A percentile compares a stretch with the other conserved stretches of the same genome.
Conservation (phyloP, 2,797 vertebrate genomes). For the Kryptolebias ocellatus region DNA sequence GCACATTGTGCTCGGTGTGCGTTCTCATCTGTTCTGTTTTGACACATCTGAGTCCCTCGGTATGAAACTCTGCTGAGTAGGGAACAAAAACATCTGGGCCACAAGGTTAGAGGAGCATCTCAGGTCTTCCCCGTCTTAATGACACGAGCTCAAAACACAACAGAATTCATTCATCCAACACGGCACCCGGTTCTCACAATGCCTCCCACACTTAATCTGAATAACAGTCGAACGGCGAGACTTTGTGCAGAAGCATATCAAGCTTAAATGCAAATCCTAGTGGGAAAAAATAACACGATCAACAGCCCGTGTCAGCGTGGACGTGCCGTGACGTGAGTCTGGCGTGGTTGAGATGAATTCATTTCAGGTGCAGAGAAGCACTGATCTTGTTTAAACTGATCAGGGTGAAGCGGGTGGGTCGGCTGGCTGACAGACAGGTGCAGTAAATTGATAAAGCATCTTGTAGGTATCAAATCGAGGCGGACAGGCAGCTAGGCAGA, state of each 20-base stretch:
- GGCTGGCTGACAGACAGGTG: slow-evolving; percentile 23
- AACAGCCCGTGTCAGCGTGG: neutral
- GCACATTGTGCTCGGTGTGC: slow-evolving; percentile 22
- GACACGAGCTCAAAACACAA: slow-evolving; percentile 15
- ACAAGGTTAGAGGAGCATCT: slow-evolving; percentile 61
- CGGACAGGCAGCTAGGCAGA: slow-evolving; percentile 12
- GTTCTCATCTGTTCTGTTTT: slow-evolving; percentile 59
- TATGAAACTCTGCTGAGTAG: slow-evolving; percentile 67
- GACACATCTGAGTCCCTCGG: slow-evolving; percentile 62
- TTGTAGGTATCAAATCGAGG: slow-evolving; percentile 12
- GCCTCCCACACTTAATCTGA: slow-evolving; percentile 19
- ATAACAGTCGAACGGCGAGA: slow-evolving; percentile 13
- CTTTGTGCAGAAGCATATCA: too few relatives aligned
- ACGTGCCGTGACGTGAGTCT: slow-evolving; percentile 11
- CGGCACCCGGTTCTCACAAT: slow-evolving; percentile 26
- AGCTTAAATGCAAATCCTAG: neutral
- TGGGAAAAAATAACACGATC: slow-evolving; percentile 22
- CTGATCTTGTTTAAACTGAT: slow-evolving; percentile 19
- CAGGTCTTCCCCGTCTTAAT: slow-evolving; percentile 35
- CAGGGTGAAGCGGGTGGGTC: slow-evolving; percentile 7
- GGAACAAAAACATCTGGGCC: slow-evolving; percentile 65
- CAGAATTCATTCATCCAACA: slow-evolving; percentile 36
- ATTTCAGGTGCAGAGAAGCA: slow-evolving; percentile 10
- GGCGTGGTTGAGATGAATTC: slow-evolving; percentile 25
- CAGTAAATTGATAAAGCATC: slow-evolving; percentile 10